Percentiles rank a stretch among this genome's conserved stretches.
These are phyloP conservation scores for Megaceryle alcyon DNA, from an alignment of 2,797 vertebrate genomes.

Conservation along the genomic window DNA sequence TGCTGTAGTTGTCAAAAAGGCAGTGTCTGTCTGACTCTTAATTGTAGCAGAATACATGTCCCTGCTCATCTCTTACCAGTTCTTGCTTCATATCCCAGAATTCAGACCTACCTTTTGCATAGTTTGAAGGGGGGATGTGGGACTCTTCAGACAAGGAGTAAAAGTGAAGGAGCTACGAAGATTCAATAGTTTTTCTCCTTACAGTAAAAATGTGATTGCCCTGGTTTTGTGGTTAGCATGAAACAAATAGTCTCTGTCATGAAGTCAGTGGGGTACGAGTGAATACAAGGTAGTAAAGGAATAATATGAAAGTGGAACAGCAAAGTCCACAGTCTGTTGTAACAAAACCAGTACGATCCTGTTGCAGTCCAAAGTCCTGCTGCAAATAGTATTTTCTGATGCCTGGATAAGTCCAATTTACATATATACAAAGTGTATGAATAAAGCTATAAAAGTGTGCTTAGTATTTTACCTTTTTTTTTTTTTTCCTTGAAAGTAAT, in stretches of 20 bases:
- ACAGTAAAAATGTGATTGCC: not conserved
- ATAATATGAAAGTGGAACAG: constrained; percentile 41
- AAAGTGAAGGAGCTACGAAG: not conserved
- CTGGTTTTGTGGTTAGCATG: constrained; percentile 36
- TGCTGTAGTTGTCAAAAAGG: not conserved
- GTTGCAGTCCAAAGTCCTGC: not conserved
- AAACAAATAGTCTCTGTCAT: constrained; percentile 49
- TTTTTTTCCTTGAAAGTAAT: constrained; percentile 61
- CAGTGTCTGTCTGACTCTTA: not conserved
- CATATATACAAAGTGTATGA: constrained; percentile 39
- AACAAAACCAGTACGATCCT: constrained; percentile 9
- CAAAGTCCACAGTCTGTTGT: constrained; percentile 30
- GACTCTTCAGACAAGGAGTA: not conserved
- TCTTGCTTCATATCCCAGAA: not conserved
- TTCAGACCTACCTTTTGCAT: not conserved
- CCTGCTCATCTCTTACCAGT: not conserved
- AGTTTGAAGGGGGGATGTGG: not conserved
- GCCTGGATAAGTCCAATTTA: constrained; percentile 16
- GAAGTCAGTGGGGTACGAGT: constrained; percentile 37
- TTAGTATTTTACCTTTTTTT: constrained; percentile 31
- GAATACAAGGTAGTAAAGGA: constrained; percentile 52
- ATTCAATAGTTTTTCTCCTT: not conserved
- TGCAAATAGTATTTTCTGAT: constrained; percentile 30
- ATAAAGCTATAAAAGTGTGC: constrained; percentile 22
- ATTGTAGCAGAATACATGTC: not conserved